A percentile compares a stretch with the other conserved stretches of the same genome.
phyloP scores from a whole-genome alignment of 2,888 invertebrate species.

The Nysson spinosus region DNA sequence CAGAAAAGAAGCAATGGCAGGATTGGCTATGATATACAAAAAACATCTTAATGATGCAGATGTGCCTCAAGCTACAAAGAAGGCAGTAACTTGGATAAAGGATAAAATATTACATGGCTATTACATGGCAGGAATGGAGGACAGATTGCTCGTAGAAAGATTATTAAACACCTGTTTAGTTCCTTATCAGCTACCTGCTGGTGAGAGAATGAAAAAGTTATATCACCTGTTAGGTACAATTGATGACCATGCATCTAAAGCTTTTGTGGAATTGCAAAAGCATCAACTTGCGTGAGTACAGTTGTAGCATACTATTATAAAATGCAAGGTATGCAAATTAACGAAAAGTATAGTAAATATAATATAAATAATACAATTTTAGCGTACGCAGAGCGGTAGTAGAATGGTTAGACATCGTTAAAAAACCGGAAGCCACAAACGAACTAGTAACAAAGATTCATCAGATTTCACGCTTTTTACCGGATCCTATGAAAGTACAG shows the following conservation, averaged over 20 bases:
- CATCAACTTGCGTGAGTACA: conserved; percentile 85
- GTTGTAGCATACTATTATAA: background rate
- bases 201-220: conserved; percentile 94
- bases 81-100: conserved; percentile 96
- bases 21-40: conserved; percentile 95
- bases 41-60: conserved; percentile 91
- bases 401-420: conserved; percentile 92
- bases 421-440: conserved; percentile 84
- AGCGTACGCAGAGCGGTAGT: conserved; percentile 89
- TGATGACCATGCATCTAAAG: conserved; percentile 96
- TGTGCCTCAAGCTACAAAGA: conserved; percentile 90
- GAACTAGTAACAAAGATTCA: conserved; percentile 83
- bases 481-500: conserved; percentile 94
- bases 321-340: too few relatives aligned
- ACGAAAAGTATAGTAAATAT: background rate
- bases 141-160: conserved; percentile 93
- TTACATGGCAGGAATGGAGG: conserved; percentile 92
- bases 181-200: conserved; percentile 92
- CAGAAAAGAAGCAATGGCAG: conserved; percentile 96
- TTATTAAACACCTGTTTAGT: conserved; percentile 96
- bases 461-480: conserved; percentile 88
- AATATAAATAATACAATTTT: conserved; percentile 15
- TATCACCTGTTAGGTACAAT: conserved; percentile 95
- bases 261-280: conserved; percentile 94
- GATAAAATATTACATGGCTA: conserved; percentile 97